Base-by-base conservation (phyloP, 2,113 vertebrate genomes). In the Arizona elegans region DNA sequence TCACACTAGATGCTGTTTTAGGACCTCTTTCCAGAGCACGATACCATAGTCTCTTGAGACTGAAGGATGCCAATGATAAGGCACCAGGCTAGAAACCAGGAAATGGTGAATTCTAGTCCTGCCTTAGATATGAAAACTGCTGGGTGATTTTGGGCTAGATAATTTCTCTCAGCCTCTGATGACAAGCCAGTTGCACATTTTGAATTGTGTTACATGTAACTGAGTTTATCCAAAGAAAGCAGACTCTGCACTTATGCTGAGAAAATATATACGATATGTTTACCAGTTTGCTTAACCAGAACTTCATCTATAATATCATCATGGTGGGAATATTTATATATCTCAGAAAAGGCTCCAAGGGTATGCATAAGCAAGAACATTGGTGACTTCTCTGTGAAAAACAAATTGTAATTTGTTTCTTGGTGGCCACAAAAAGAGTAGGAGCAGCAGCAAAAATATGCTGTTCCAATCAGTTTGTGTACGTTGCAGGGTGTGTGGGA, bases 381-480 rank as follows among this genome's bases (percentile, higher is more conserved):
- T 93, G 91, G 47, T n/a, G 21, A 95, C 93, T 85, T 2, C 24
- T 86, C 0, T 65, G 75, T 10, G 75, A 90, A 87, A 93, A 33
- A 0, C 5, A 91, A 96, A 54, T 86, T 94, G 6, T 85, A 53
- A 13, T 8, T 81, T 92, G 1, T 90, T 93, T 89, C 8, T 52
- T 55, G 21, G 86, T 81, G 43, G 26, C 50, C 24, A 43, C 52
- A 52, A 24, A 47, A 91, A 7, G 26, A 58, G 1, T n/a, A 19
- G 33, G 19, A 56, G 6, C 1, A 90, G 1, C 24, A 87, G 91
- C 54, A 23, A 23, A 53, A 92, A 43, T 52, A 29, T 56, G 33
- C 0, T 52, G 17, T 52, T 47, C 29, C 29, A 75, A 13, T 7
- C 23, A 58, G 56, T 56, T 21, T 54, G 29, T 55, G 17, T 33